phyloP scores from a whole-genome alignment of 2,888 invertebrate species.

The Congeria kusceri region DNA sequence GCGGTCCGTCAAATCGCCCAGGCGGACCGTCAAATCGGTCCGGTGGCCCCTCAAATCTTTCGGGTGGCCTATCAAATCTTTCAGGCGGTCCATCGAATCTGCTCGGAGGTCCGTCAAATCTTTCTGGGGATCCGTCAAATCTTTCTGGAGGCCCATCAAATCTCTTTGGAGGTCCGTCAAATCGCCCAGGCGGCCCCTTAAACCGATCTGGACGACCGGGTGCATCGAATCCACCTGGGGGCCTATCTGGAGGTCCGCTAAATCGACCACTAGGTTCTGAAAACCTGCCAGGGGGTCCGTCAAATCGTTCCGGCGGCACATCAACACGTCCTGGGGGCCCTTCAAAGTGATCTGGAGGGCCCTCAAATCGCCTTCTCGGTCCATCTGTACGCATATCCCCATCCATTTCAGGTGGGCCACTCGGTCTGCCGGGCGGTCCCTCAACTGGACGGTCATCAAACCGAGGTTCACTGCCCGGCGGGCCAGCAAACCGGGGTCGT shows the following conservation, averaged over 20 bases:
- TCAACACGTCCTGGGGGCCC: slow-evolving; percentile 13
- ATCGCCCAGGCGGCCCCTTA: not conserved
- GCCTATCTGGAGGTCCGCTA: not conserved
- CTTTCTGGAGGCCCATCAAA: slow-evolving; percentile 1
- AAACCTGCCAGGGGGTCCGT: not conserved
- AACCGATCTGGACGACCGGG: too few species aligned
- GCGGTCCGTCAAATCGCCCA: not conserved
- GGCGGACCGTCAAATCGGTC: not conserved
- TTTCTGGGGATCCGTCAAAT: not conserved
- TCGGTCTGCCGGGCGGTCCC: not conserved
- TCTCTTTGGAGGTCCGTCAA: not conserved
- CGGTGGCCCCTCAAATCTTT: not conserved
- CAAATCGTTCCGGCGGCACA: not conserved
- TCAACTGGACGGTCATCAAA: slow-evolving; percentile 1
- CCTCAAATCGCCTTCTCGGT: not conserved
- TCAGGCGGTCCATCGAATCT: slow-evolving; percentile 13
- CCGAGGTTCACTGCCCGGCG: not conserved
- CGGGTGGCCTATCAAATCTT: not conserved
- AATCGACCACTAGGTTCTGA: not conserved
- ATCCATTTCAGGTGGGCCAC: not conserved
- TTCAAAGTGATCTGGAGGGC: slow-evolving; percentile 4
- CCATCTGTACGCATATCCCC: not conserved
- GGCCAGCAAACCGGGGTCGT: not conserved
- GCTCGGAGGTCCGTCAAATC: not conserved
- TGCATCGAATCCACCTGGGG: not conserved